Conservation (phyloP, 53 echinoderm and acorn worm genomes). For the Zoroaster sp. region DNA sequence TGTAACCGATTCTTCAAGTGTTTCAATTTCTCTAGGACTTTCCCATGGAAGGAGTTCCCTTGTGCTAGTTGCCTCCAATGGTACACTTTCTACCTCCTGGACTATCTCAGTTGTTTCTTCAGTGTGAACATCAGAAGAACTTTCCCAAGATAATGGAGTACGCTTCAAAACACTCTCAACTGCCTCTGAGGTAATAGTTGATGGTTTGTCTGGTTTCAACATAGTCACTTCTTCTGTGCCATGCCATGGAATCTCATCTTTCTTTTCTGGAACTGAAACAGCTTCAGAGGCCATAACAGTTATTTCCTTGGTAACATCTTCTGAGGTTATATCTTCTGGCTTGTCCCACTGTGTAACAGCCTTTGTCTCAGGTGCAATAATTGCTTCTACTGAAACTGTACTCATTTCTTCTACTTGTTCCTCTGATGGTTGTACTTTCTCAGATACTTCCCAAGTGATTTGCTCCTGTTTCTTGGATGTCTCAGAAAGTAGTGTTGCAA, state of each 20-base stretch:
- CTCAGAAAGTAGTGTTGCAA: not conserved
- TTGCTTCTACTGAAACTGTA: not conserved
- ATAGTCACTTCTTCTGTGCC: slow-evolving; percentile 19
- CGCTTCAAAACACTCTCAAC: slow-evolving; percentile 21
- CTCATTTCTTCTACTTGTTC: no score
- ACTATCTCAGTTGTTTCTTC: slow-evolving; percentile 16
- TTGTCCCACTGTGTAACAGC: not conserved
- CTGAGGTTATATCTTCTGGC: not conserved
- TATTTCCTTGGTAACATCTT: not conserved
- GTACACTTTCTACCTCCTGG: slow-evolving; percentile 31
- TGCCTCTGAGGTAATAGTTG: slow-evolving; percentile 15
- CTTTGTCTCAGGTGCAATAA: not conserved
- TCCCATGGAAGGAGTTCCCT: slow-evolving; percentile 34
- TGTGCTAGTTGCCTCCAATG: slow-evolving; percentile 46
- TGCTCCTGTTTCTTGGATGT: not conserved
- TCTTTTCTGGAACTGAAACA: slow-evolving; percentile 33
- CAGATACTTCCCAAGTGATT: not conserved
- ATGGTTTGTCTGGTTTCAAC: slow-evolving; percentile 13
- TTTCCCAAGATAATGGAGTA: slow-evolving; percentile 41
- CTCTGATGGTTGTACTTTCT: not conserved
- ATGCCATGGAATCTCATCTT: not conserved
- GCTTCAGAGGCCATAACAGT: not conserved
- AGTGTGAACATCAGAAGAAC: slow-evolving; percentile 7
- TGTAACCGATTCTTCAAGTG: slow-evolving; percentile 26
- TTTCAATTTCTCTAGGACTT: not conserved